Conservation (phyloP, 2,113 vertebrate genomes). For the Petaurus breviceps region DNA sequence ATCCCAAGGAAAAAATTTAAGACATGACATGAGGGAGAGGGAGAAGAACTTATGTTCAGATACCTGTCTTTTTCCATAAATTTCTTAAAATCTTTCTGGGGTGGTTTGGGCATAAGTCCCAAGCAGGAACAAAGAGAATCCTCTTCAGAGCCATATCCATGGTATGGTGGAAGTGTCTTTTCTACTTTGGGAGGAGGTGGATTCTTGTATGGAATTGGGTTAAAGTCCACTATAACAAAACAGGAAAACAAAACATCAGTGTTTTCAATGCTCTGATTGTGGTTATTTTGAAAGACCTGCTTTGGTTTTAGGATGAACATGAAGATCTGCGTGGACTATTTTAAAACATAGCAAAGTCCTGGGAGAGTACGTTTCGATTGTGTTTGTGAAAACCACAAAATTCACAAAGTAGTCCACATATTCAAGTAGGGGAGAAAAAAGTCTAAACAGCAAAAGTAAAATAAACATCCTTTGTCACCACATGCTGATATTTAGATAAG, state of each 20-base stretch:
- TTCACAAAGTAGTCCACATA: slow-evolving; percentile 56
- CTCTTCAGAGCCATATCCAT: slow-evolving; percentile 95
- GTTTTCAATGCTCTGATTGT: slow-evolving; percentile 67
- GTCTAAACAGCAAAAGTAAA: slow-evolving; percentile 65
- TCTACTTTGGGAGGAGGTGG: slow-evolving; percentile 80
- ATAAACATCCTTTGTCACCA: slow-evolving; percentile 69
- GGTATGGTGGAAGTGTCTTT: slow-evolving; percentile 90
- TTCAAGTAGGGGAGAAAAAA: slow-evolving; percentile 48
- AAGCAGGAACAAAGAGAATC: slow-evolving; percentile 92
- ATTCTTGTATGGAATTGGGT: slow-evolving; percentile 85
- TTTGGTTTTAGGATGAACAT: slow-evolving; percentile 76
- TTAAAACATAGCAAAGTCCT: slow-evolving; percentile 71
- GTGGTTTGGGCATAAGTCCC: slow-evolving; percentile 84
- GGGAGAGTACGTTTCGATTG: slow-evolving; percentile 61
- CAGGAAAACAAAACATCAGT: slow-evolving; percentile 75
- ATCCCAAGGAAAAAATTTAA: slow-evolving; percentile 8
- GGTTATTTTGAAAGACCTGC: slow-evolving; percentile 72
- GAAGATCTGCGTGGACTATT: slow-evolving; percentile 73
- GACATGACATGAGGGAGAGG: not conserved
- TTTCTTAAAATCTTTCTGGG: slow-evolving; percentile 87
- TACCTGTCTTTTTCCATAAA: slow-evolving; percentile 93
- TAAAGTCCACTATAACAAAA: slow-evolving; percentile 90
- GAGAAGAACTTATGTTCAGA: slow-evolving; percentile 50
- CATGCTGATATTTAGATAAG: slow-evolving; percentile 55
- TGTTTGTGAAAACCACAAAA: slow-evolving; percentile 71